Evolutionary conservation across 37 sponge, comb jelly and placozoan genomes (phyloP).

Genomic region (Beroe ovata): DNA sequence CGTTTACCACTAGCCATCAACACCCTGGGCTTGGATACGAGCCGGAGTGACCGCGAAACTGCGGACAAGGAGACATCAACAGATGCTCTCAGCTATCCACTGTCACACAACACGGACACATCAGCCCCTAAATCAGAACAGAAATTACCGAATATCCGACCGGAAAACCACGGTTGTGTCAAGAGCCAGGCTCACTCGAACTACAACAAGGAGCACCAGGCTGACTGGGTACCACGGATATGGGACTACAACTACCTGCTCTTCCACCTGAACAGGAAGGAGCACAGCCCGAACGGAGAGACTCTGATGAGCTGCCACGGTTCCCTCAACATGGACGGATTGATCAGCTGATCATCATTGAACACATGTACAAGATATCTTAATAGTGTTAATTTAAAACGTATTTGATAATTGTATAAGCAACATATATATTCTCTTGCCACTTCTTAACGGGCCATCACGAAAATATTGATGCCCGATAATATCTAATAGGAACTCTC

Average conservation of each 20-base stretch:
- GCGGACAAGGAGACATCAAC: background rate
- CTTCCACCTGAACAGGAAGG: constrained; percentile 44
- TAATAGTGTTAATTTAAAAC: constrained; percentile 45
- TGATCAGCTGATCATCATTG: background rate
- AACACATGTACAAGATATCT: background rate
- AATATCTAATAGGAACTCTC: too few relatives aligned
- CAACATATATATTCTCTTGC: constrained; percentile 17
- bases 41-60: background rate
- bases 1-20: constrained; percentile 43
- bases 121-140: background rate
- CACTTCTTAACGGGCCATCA: background rate
- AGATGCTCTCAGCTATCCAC: too few relatives aligned
- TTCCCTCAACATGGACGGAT: constrained; percentile 20
- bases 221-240: constrained; percentile 48
- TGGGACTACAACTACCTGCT: constrained; percentile 68
- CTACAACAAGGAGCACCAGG: constrained; percentile 39
- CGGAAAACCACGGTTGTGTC: background rate
- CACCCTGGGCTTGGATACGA: background rate
- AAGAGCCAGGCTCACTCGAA: constrained; percentile 23
- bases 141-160: constrained; percentile 4
- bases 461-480: too few relatives aligned
- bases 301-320: constrained; percentile 36
- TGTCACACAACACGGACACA: background rate
- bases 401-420: constrained; percentile 64
- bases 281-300: background rate